Base-by-base conservation (phyloP, 2,888 invertebrate species). In the Sepiola atlantica region DNA sequence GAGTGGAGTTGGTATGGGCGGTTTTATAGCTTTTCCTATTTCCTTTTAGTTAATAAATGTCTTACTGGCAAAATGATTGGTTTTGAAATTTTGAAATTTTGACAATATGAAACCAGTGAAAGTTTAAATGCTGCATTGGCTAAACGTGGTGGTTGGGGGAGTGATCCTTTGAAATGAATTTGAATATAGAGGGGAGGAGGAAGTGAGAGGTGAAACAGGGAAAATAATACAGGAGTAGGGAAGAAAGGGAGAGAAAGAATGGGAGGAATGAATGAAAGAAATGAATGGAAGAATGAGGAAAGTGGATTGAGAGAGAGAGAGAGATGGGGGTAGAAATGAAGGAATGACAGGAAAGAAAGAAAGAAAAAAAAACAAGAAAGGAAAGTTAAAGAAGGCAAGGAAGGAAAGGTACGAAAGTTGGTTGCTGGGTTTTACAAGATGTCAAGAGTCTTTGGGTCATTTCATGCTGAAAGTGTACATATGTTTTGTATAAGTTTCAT, bases 31-130 rank as follows among this genome's bases (percentile, higher is more conserved):
- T 77, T 77, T n/a, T 77, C n/a, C 4, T 77, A n/a, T 77, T 77
- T 32, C n/a, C 77, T 77, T 77, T 32, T 32, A 77, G 77, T 77
- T 32, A n/a, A 77, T 77, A 77, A 77, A 77, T 77, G 77, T 77
- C 16, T 77, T 77, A 77, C 77, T 77, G 77, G 32, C 77, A 77
- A 77, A 77, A 77, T 77, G 77, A 77, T 77, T 77, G 77, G 77
- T 77, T 32, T 77, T 77, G n/a, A n/a, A n/a, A 77, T 77, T 77
- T 77, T n/a, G n/a, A 77, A 77, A n/a, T 14, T 77, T 77, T 77
- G 77, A 77, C 77, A 77, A 77, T n/a, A 77, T 32, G 77, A 77
- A 77, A 77, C 16, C 77, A 77, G 77, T 77, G 21, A 77, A 77
- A 77, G n/a, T 77, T 77, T n/a, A n/a, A 16, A n/a, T 77, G 77